Conservation (phyloP, 1,140 invertebrate genomes). For the Drosophila bifasciata region DNA sequence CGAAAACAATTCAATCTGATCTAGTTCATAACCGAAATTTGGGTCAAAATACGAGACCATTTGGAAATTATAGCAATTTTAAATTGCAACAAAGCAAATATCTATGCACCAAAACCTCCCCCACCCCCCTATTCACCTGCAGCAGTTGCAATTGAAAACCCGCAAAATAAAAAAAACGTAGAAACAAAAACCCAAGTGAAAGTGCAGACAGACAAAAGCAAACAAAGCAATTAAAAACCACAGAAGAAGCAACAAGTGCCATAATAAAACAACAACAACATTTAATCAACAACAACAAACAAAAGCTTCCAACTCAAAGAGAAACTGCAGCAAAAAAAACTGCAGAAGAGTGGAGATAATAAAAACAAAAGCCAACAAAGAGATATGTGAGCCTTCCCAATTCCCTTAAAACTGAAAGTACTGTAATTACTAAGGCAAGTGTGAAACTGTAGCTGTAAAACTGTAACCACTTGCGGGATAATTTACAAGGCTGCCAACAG, state of each 20-base stretch:
- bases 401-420: conserved; percentile 14
- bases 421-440: neutral
- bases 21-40: conserved; percentile 21
- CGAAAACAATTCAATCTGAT: conserved; percentile 3
- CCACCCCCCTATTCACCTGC: conserved; percentile 6
- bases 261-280: conserved; percentile 17
- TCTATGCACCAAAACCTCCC: neutral
- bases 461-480: conserved; percentile 13
- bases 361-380: conserved; percentile 1
- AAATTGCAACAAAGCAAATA: conserved; percentile 1
- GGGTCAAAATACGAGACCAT: conserved; percentile 13
- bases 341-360: conserved; percentile 2
- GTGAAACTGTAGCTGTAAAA: conserved; percentile 21
- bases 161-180: conserved; percentile 15
- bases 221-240: conserved; percentile 43
- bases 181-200: conserved; percentile 36
- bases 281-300: conserved; percentile 6
- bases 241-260: conserved; percentile 4
- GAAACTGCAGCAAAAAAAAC: conserved; percentile 26
- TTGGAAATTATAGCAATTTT: conserved; percentile 22
- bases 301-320: conserved; percentile 20
- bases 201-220: conserved; percentile 16
- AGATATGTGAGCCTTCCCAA: conserved; percentile 4
- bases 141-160: conserved; percentile 32
- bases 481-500: conserved; percentile 44